Evolutionary conservation across 2,113 vertebrate species (phyloP).

Genomic region (Scophthalmus maximus): DNA sequence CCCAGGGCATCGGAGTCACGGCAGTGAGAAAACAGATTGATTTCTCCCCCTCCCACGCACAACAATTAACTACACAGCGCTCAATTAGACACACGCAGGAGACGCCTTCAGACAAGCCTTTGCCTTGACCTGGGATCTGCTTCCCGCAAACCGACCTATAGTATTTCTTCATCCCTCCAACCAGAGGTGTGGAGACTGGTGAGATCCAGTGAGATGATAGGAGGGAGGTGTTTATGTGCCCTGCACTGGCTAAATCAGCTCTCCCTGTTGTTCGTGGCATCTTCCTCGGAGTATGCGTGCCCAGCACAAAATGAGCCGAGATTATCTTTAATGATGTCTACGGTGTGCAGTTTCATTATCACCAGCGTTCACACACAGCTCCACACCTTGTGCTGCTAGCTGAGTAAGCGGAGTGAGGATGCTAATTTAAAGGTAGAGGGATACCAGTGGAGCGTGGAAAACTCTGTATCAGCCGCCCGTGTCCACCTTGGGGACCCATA

Average conservation of each 20-base stretch:
- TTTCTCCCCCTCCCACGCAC: slow-evolving; percentile 83
- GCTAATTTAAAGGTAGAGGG: slow-evolving; percentile 75
- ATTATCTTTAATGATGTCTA: slow-evolving; percentile 77
- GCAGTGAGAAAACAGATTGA: slow-evolving; percentile 86
- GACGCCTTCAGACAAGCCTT: slow-evolving; percentile 76
- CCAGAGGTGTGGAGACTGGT: slow-evolving; percentile 22
- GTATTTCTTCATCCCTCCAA: slow-evolving; percentile 20
- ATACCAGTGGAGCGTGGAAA: slow-evolving; percentile 67
- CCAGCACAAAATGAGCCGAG: slow-evolving; percentile 70
- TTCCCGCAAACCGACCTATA: slow-evolving; percentile 36
- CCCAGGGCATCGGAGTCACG: slow-evolving; percentile 82
- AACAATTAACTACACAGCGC: slow-evolving; percentile 86
- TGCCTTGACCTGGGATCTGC: slow-evolving; percentile 73
- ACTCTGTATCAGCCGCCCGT: slow-evolving; percentile 58
- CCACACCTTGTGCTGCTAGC: slow-evolving; percentile 56
- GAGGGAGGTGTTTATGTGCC: slow-evolving; percentile 39
- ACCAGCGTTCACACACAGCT: slow-evolving; percentile 60
- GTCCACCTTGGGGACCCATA: slow-evolving; percentile 75
- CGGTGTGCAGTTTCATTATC: slow-evolving; percentile 73
- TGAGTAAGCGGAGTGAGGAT: slow-evolving; percentile 65
- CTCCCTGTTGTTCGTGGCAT: slow-evolving; percentile 47
- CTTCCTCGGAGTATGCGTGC: slow-evolving; percentile 58
- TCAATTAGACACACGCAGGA: slow-evolving; percentile 85
- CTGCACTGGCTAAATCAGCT: slow-evolving; percentile 33
- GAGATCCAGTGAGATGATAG: slow-evolving; percentile 20